phyloP scores from a whole-genome alignment of 2,888 invertebrate species.

The Coecobrya sp. region DNA sequence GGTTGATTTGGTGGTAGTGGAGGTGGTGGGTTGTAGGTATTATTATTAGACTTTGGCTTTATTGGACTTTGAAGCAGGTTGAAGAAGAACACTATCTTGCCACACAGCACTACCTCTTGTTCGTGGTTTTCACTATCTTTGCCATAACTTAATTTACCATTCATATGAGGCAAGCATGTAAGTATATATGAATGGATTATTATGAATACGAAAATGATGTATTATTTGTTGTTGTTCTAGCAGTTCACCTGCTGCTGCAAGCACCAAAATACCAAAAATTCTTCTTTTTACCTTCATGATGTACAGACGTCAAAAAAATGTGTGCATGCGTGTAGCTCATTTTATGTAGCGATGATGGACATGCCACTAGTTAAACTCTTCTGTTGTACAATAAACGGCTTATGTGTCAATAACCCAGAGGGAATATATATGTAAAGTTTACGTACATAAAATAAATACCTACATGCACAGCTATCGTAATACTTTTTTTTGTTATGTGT shows the following conservation, averaged over 20 bases:
- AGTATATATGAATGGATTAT: constrained; percentile 28
- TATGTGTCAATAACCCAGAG: constrained; percentile 79
- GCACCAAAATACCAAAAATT: constrained; percentile 37
- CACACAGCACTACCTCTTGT: no score
- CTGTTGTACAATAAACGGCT: constrained; percentile 60
- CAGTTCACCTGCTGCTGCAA: constrained; percentile 43
- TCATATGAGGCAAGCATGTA: not conserved
- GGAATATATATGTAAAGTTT: not conserved
- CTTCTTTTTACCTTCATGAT: not conserved
- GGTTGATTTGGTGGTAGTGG: not conserved
- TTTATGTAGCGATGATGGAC: not conserved
- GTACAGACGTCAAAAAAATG: constrained; percentile 3
- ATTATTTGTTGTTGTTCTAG: constrained; percentile 56
- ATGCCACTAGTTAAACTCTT: not conserved
- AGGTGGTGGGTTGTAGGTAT: not conserved
- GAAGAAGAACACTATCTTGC: not conserved
- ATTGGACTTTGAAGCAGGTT: not conserved
- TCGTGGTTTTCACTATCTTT: not conserved
- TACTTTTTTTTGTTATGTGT: not conserved
- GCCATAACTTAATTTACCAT: not conserved
- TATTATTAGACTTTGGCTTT: constrained; percentile 4
- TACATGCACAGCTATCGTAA: no score
- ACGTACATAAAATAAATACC: not conserved
- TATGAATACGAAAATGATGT: constrained; percentile 49
- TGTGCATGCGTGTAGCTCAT: not conserved